Evolutionary conservation across 2,888 invertebrate genomes (phyloP).

Genomic region (Drosophila hamatofila): DNA sequence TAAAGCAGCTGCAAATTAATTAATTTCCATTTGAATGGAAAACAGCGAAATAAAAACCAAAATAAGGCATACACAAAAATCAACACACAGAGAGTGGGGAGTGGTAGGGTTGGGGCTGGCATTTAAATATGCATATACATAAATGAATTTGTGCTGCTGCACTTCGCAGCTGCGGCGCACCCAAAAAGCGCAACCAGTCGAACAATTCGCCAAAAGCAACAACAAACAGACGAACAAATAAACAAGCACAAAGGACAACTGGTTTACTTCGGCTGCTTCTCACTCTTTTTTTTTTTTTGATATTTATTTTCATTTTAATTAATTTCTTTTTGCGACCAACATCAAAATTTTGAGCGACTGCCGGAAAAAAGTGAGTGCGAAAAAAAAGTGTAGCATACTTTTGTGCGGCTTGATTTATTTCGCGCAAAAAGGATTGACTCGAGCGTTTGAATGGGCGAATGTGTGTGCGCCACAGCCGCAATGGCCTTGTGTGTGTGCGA

Average conservation of each 20-base stretch:
- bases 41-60: conserved; percentile 38
- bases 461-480: conserved; percentile 19
- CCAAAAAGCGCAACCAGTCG: conserved; percentile 43
- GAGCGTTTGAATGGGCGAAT: conserved; percentile 20
- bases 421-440: conserved; percentile 14
- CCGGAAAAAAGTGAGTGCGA: conserved; percentile 15
- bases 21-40: conserved; percentile 71
- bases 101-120: background rate
- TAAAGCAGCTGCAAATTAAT: conserved; percentile 63
- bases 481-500: conserved; percentile 17
- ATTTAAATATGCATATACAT: conserved; percentile 47
- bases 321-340: conserved; percentile 47
- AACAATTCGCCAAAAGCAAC: conserved; percentile 8
- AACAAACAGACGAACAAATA: conserved; percentile 16
- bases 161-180: conserved; percentile 27
- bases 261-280: conserved; percentile 12
- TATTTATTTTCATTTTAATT: conserved; percentile 39
- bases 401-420: conserved; percentile 66
- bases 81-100: background rate
- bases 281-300: background rate
- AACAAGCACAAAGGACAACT: conserved; percentile 44
- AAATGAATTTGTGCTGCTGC: conserved; percentile 49
- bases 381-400: conserved; percentile 58
- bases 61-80: conserved; percentile 10
- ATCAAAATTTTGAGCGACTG: conserved; percentile 44